Evolutionary conservation across 2,797 vertebrate genomes (phyloP).

Genomic region (Gymnoscopelus microlampas): DNA sequence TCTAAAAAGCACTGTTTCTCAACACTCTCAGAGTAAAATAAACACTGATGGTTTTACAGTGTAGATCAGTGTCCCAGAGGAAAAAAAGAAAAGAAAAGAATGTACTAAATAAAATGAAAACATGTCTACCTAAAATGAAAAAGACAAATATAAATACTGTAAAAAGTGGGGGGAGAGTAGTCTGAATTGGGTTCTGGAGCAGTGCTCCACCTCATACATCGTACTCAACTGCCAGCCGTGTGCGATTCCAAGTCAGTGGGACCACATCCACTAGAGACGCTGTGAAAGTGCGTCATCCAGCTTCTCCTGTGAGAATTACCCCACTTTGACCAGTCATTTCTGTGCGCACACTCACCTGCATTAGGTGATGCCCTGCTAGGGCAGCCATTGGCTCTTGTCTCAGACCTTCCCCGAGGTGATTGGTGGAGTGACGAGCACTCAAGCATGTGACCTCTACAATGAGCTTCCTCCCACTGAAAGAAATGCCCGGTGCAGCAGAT

Average conservation of each 20-base stretch:
- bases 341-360: conserved; percentile 87
- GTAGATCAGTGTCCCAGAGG: no score
- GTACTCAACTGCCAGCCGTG: conserved; percentile 75
- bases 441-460: conserved; percentile 82
- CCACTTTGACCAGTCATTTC: conserved; percentile 56
- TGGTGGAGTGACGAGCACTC: conserved; percentile 83
- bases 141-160: no score
- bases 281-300: neutral
- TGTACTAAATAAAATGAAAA: no score
- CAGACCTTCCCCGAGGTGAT: conserved; percentile 86
- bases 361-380: conserved; percentile 86
- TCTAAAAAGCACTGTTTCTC: no score
- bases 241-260: conserved; percentile 82
- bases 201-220: conserved; percentile 73
- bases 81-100: no score
- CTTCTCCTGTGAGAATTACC: conserved; percentile 59
- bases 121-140: no score
- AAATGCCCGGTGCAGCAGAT: no score
- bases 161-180: conserved; percentile 77
- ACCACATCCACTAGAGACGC: conserved; percentile 46
- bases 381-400: conserved; percentile 83
- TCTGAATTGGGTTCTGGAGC: conserved; percentile 82
- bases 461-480: no score
- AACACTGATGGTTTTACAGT: no score
- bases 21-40: no score